Evolutionary conservation across 2,797 vertebrate species (phyloP).

Genomic region (Coregonus sp.): DNA sequence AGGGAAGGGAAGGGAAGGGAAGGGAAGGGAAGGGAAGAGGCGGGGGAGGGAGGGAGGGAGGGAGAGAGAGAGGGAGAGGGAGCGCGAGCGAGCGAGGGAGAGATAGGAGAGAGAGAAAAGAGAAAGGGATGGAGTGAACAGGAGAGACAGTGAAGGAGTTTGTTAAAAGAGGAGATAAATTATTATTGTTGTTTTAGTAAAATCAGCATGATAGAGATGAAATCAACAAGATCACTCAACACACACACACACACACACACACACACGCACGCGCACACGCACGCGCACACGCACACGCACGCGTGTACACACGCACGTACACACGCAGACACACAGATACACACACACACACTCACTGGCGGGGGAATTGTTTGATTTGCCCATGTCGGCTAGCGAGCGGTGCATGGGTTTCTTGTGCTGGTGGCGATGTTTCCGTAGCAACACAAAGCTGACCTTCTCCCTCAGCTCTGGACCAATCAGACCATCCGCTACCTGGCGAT

Average conservation of each 20-base stretch:
- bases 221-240: not conserved
- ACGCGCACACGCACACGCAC: too few species aligned
- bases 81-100: too few species aligned
- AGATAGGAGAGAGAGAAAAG: not conserved
- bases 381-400: slow-evolving; percentile 90
- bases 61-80: not conserved
- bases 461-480: slow-evolving; percentile 83
- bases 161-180: slow-evolving; percentile 1
- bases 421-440: slow-evolving; percentile 92
- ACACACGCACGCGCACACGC: too few species aligned
- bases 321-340: too few species aligned
- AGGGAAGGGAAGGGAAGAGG: too few species aligned
- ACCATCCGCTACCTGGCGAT: slow-evolving; percentile 87
- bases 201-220: not conserved
- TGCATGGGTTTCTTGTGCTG: slow-evolving; percentile 98
- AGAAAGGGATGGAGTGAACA: not conserved
- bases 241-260: too few species aligned
- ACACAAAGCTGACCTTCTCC: slow-evolving; percentile 89
- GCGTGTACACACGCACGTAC: too few species aligned
- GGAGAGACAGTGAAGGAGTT: not conserved
- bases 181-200: not conserved
- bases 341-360: slow-evolving; percentile 43
- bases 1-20: too few species aligned
- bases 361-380: slow-evolving; percentile 82
- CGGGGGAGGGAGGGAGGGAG: too few species aligned